Evolutionary conservation across 2,797 vertebrate species (phyloP).

Genomic region (Bucorvus abyssinicus): DNA sequence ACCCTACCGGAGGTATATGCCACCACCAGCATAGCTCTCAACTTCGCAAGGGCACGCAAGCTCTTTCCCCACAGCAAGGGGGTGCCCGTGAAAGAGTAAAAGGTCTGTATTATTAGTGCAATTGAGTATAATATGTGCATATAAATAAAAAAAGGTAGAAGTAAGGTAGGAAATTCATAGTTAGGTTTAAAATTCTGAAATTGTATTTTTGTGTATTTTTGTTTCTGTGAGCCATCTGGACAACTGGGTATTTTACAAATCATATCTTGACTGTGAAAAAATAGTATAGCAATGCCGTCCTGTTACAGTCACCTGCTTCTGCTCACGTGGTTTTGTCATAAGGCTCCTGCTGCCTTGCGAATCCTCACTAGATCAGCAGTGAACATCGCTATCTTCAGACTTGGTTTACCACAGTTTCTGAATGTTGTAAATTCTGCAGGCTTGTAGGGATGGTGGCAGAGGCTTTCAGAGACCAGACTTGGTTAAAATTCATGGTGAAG

Average conservation of each 20-base stretch:
- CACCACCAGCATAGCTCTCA: too few species aligned
- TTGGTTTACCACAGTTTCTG: conserved; percentile 19
- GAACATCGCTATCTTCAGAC: neutral
- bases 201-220: neutral
- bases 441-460: neutral
- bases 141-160: neutral
- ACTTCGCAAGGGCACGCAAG: too few species aligned
- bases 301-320: conserved; percentile 42
- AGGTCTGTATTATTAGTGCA: neutral
- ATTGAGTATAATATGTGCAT: neutral
- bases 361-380: neutral
- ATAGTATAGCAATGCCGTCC: neutral
- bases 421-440: neutral
- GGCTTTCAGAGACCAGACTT: conserved; percentile 5
- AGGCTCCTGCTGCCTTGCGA: neutral
- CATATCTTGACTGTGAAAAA: neutral
- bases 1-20: too few species aligned
- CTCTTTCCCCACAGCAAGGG: too few species aligned
- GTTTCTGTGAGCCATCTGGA: neutral
- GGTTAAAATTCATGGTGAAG: conserved; percentile 23
- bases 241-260: neutral
- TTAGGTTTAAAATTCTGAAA: neutral
- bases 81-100: too few species aligned
- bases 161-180: neutral
- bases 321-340: conserved; percentile 53